Evolutionary conservation across 2,888 invertebrate species (phyloP).

Genomic region (Elegia similella): DNA sequence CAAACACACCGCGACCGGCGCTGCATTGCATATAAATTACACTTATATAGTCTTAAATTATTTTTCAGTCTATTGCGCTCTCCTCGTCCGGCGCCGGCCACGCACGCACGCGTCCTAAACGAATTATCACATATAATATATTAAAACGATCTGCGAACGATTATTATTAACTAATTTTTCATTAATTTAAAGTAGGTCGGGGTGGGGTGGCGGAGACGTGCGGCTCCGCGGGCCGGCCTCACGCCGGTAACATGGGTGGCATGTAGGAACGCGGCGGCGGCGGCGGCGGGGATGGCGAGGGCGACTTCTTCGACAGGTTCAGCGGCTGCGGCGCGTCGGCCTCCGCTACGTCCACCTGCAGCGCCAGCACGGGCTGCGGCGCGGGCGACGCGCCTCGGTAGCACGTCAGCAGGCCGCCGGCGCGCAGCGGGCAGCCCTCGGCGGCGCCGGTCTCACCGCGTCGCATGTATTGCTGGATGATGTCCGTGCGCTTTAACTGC

Average conservation of each 20-base stretch:
- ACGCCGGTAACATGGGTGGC: slow-evolving; percentile 85
- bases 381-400: slow-evolving; percentile 72
- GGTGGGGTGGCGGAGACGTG: slow-evolving; percentile 76
- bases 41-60: slow-evolving; percentile 83
- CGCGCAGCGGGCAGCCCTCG: slow-evolving; percentile 62
- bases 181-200: slow-evolving; percentile 80
- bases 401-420: slow-evolving; percentile 57
- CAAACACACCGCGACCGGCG: slow-evolving; percentile 84
- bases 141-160: slow-evolving; percentile 83
- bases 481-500: slow-evolving; percentile 94
- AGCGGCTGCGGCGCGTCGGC: slow-evolving; percentile 91
- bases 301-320: slow-evolving; percentile 93
- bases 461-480: slow-evolving; percentile 96
- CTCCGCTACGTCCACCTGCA: slow-evolving; percentile 91
- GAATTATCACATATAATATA: slow-evolving; percentile 86
- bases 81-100: slow-evolving; percentile 81
- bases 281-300: slow-evolving; percentile 66
- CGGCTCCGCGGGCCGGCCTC: slow-evolving; percentile 79
- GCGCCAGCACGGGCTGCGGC: slow-evolving; percentile 68
- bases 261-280: slow-evolving; percentile 82
- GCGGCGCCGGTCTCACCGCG: slow-evolving; percentile 84
- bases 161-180: slow-evolving; percentile 72
- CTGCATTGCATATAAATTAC: slow-evolving; percentile 85
- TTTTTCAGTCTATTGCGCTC: slow-evolving; percentile 83
- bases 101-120: slow-evolving; percentile 79